These are phyloP conservation scores for Acrocera orbiculus DNA, from an alignment of 2,888 invertebrate species.

Conservation along the genomic window DNA sequence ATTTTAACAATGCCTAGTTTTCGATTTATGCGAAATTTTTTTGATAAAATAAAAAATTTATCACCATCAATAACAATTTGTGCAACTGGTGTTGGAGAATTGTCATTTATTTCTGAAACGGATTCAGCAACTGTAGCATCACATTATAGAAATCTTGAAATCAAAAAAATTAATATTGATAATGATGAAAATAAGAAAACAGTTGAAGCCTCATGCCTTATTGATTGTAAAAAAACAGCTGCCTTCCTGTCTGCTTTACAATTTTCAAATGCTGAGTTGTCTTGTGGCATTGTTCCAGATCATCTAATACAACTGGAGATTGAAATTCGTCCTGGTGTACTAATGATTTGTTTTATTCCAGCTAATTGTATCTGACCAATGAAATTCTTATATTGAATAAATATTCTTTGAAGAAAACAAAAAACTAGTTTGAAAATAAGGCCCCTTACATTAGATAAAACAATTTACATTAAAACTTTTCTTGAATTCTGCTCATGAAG, in stretches of 20 bases:
- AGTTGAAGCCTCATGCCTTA: slow-evolving; percentile 37
- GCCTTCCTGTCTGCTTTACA: slow-evolving; percentile 66
- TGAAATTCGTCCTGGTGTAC: slow-evolving; percentile 53
- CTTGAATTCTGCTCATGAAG: too few relatives aligned
- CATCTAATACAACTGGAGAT: slow-evolving; percentile 57
- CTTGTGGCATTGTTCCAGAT: slow-evolving; percentile 61
- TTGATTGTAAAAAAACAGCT: slow-evolving; percentile 64
- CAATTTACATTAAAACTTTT: too few relatives aligned
- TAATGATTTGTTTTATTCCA: slow-evolving; percentile 64
- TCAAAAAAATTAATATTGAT: slow-evolving; percentile 31
- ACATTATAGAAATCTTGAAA: slow-evolving; percentile 54
- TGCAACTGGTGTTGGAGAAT: slow-evolving; percentile 51
- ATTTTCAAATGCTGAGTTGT: slow-evolving; percentile 49
- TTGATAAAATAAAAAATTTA: slow-evolving; percentile 71
- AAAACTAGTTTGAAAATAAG: too few relatives aligned
- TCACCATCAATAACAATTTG: slow-evolving; percentile 51
- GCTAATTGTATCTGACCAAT: slow-evolving; percentile 35
- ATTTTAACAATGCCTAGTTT: slow-evolving; percentile 45
- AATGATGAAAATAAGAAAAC: slow-evolving; percentile 28
- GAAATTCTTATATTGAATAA: too few relatives aligned
- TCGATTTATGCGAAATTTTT: slow-evolving; percentile 56
- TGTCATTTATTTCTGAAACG: slow-evolving; percentile 59
- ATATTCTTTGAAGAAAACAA: too few relatives aligned
- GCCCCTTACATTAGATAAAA: too few relatives aligned
- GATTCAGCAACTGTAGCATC: slow-evolving; percentile 66